These are phyloP conservation scores for Melanotus villosus DNA, from an alignment of 2,888 invertebrate genomes.

Conservation along the genomic window DNA sequence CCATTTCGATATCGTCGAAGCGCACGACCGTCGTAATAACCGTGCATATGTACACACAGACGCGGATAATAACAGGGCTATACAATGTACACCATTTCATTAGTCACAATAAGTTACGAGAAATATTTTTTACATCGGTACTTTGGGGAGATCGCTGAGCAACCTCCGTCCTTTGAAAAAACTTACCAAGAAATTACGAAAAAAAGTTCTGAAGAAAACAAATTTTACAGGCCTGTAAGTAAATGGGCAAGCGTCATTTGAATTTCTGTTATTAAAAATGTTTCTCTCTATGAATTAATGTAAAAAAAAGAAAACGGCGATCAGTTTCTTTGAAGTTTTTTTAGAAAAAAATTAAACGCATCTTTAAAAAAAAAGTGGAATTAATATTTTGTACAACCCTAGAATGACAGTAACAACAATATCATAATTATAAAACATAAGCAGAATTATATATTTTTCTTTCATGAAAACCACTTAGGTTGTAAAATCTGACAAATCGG, in stretches of 20 bases:
- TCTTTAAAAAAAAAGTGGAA: too few relatives aligned
- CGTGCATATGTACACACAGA: conserved; percentile 37
- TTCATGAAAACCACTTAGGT: conserved; percentile 33
- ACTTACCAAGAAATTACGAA: too few relatives aligned
- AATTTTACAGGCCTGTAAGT: too few relatives aligned
- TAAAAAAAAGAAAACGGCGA: too few relatives aligned
- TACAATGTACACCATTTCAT: conserved; percentile 42
- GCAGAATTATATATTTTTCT: conserved; percentile 13
- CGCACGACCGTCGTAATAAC: conserved; percentile 43
- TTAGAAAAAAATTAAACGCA: too few relatives aligned
- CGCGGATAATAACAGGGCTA: conserved; percentile 43
- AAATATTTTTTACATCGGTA: neutral
- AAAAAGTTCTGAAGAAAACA: too few relatives aligned
- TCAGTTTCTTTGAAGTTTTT: too few relatives aligned
- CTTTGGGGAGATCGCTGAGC: neutral
- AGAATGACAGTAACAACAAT: conserved; percentile 7
- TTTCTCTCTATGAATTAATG: too few relatives aligned
- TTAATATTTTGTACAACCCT: too few relatives aligned
- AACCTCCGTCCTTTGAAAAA: too few relatives aligned
- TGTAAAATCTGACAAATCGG: conserved; percentile 34
- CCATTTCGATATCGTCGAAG: conserved; percentile 44
- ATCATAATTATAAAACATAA: conserved; percentile 23
- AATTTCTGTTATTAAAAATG: too few relatives aligned
- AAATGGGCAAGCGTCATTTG: too few relatives aligned
- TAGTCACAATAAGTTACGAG: conserved; percentile 29